Evolutionary conservation across 2,113 vertebrate genomes (phyloP).

Genomic region (Caloenas nicobarica): DNA sequence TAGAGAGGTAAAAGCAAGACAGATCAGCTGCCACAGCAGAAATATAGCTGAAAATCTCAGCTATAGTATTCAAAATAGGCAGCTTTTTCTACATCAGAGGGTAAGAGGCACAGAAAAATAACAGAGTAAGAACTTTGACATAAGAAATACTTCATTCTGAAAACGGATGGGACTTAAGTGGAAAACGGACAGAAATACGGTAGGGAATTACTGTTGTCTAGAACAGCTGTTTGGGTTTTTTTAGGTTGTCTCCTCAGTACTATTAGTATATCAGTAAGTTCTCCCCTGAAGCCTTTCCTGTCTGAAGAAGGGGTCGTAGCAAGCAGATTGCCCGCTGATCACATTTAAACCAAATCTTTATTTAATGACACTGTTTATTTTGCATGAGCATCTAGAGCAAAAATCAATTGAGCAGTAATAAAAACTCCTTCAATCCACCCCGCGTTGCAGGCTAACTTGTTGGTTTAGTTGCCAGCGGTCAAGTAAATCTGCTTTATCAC

Average conservation of each 20-base stretch:
- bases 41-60: neutral
- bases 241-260: neutral
- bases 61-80: neutral
- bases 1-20: neutral
- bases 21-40: neutral
- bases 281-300: slow-evolving; percentile 20
- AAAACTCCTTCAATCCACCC: neutral
- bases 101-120: neutral
- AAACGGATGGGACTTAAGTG: neutral
- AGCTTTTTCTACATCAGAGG: neutral
- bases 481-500: neutral
- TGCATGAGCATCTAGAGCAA: slow-evolving; percentile 19
- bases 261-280: neutral
- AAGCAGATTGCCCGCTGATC: neutral
- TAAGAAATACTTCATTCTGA: neutral
- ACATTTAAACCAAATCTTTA: slow-evolving; percentile 24
- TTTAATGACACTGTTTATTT: slow-evolving; percentile 52
- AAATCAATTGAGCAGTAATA: slow-evolving; percentile 41
- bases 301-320: neutral
- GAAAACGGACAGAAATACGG: neutral
- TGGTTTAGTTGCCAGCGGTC: neutral
- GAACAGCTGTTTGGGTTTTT: neutral
- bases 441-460: neutral
- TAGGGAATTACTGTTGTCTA: neutral
- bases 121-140: neutral